Percentiles rank a stretch among this genome's conserved stretches.
These are phyloP conservation scores for Zaprionus lachaisei DNA, from an alignment of 1,140 invertebrate species.

Conservation along the genomic window DNA sequence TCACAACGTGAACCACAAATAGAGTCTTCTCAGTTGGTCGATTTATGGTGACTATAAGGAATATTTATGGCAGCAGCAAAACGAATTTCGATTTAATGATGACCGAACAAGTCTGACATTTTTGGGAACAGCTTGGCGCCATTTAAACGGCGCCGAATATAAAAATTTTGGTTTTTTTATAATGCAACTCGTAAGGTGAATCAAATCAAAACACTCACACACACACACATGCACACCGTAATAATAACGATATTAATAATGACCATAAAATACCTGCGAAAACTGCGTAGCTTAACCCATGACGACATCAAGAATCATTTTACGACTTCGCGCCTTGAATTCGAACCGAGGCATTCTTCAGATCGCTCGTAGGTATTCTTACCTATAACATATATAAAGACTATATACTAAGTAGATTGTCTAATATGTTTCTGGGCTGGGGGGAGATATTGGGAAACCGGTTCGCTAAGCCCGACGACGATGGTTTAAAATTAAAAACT, in stretches of 20 bases:
- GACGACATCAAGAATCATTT: conserved; percentile 66
- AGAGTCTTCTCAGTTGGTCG: conserved; percentile 15
- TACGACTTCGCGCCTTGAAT: conserved; percentile 70
- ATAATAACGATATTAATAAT: conserved; percentile 1
- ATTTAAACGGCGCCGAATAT: conserved; percentile 63
- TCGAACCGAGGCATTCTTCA: conserved; percentile 47
- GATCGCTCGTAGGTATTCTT: background rate
- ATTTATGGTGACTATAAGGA: conserved; percentile 62
- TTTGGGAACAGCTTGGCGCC: conserved; percentile 64
- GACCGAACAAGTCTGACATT: conserved; percentile 46
- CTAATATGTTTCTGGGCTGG: conserved; percentile 12
- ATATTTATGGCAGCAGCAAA: conserved; percentile 61
- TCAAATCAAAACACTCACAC: conserved; percentile 48
- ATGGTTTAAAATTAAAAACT: conserved; percentile 79
- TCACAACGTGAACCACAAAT: conserved; percentile 17
- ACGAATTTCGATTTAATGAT: conserved; percentile 58
- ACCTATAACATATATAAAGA: background rate
- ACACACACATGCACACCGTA: background rate
- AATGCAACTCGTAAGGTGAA: conserved; percentile 58
- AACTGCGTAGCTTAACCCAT: conserved; percentile 56
- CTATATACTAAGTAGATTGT: conserved; percentile 1
- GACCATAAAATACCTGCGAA: conserved; percentile 51
- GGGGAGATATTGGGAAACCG: background rate
- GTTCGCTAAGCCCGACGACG: conserved; percentile 14
- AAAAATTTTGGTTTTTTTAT: conserved; percentile 52